phyloP scores from a whole-genome alignment of 2,113 vertebrate species.

The Campylomormyrus tamandua region DNA sequence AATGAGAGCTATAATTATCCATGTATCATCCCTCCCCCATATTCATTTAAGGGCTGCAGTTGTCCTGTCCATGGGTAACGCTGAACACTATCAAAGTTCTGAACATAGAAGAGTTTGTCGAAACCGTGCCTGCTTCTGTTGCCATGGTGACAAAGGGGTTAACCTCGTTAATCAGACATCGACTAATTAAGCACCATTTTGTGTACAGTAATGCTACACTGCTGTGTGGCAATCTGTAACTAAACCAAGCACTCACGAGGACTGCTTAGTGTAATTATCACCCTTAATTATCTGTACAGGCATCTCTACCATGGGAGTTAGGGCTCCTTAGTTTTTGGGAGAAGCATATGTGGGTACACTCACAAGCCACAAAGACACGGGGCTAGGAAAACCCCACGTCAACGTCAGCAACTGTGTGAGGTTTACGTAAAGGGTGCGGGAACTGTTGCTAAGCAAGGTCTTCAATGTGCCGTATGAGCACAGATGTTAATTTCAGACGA shows the following conservation, averaged over 20 bases:
- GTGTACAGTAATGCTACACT: constrained; percentile 51
- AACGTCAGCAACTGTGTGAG: background rate
- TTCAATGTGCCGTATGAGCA: too few species aligned
- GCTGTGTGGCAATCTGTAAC: constrained; percentile 35
- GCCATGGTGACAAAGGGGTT: constrained; percentile 46
- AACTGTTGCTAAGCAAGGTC: background rate
- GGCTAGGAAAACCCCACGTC: background rate
- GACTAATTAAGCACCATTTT: constrained; percentile 48
- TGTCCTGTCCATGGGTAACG: background rate
- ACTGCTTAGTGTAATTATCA: constrained; percentile 35
- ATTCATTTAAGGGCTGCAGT: background rate
- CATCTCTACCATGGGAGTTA: background rate
- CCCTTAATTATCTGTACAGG: constrained; percentile 30
- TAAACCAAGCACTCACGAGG: constrained; percentile 30
- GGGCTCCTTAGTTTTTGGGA: background rate
- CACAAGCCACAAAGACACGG: background rate
- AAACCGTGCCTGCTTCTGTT: constrained; percentile 31
- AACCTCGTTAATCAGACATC: constrained; percentile 46
- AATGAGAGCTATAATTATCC: background rate
- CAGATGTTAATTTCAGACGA: background rate
- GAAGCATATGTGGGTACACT: background rate
- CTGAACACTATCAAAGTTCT: constrained; percentile 9
- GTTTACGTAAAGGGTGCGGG: background rate
- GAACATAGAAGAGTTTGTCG: constrained; percentile 1
- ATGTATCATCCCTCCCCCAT: background rate